Evolutionary conservation across 2,888 invertebrate genomes (phyloP).

Genomic region (Cheilosia variabilis): DNA sequence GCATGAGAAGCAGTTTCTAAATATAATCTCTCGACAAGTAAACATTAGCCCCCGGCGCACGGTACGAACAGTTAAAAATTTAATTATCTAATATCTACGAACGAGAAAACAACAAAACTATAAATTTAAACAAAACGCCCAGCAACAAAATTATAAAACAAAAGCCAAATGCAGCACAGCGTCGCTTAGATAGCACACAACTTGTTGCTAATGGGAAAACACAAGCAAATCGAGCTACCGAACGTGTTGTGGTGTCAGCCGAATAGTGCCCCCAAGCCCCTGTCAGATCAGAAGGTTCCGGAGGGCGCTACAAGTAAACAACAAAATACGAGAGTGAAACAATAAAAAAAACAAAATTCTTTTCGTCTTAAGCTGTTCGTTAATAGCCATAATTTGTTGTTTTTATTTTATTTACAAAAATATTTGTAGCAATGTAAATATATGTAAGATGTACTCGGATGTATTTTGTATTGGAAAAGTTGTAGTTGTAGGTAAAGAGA

Average conservation of each 20-base stretch:
- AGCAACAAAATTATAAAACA: neutral
- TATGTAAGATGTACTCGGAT: constrained; percentile 8
- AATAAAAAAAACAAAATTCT: constrained; percentile 15
- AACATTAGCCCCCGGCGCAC: constrained; percentile 39
- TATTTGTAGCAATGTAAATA: constrained; percentile 44
- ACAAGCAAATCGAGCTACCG: constrained; percentile 6
- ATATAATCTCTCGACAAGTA: constrained; percentile 31
- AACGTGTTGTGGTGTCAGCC: constrained; percentile 13
- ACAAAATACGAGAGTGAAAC: neutral
- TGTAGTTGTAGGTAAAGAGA: constrained; percentile 7
- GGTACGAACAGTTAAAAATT: constrained; percentile 11
- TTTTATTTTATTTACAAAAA: constrained; percentile 70
- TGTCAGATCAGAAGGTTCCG: constrained; percentile 20
- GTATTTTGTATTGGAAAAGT: constrained; percentile 9
- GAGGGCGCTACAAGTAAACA: neutral
- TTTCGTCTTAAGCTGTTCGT: constrained; percentile 44
- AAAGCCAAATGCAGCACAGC: neutral
- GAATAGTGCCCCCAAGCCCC: neutral
- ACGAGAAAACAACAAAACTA: constrained; percentile 28
- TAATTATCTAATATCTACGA: constrained; percentile 38
- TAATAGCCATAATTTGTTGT: constrained; percentile 53
- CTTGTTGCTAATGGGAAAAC: constrained; percentile 50
- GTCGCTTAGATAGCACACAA: constrained; percentile 1
- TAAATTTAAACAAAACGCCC: constrained; percentile 16
- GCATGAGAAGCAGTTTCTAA: constrained; percentile 27